Conservation (phyloP, 2,113 vertebrate species). For the Cyphomyrus discorhynchus region DNA sequence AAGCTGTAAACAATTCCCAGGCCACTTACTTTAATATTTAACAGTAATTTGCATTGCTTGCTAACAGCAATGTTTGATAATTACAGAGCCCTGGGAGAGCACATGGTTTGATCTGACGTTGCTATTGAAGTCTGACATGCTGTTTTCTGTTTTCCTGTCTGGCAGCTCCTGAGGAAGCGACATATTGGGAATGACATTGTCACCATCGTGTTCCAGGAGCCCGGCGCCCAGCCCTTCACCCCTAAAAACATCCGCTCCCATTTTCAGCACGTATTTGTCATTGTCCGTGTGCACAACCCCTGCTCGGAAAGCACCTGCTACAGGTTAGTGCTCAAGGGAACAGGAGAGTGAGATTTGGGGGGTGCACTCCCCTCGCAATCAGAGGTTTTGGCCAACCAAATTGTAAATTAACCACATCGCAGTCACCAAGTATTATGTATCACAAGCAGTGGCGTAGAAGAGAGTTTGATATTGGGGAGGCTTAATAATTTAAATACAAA, state of each 20-base stretch:
- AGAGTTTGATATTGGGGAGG: neutral
- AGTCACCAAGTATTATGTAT: neutral
- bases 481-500: neutral
- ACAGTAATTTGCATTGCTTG: neutral
- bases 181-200: constrained; percentile 3
- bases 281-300: constrained; percentile 7
- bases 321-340: neutral
- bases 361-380: neutral
- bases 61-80: neutral
- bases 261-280: constrained; percentile 9
- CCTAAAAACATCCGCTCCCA: constrained; percentile 15
- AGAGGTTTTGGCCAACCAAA: neutral
- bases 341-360: neutral
- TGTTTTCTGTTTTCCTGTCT: neutral
- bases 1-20: neutral
- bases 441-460: neutral
- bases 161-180: constrained; percentile 9
- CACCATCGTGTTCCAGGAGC: constrained; percentile 12
- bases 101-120: neutral
- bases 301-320: constrained; percentile 11
- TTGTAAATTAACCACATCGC: neutral
- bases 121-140: neutral
- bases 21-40: neutral
- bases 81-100: neutral
- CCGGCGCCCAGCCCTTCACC: constrained; percentile 4